These are phyloP conservation scores for Melangyna quadrimaculata DNA, from an alignment of 2,888 invertebrate genomes.

Conservation along the genomic window DNA sequence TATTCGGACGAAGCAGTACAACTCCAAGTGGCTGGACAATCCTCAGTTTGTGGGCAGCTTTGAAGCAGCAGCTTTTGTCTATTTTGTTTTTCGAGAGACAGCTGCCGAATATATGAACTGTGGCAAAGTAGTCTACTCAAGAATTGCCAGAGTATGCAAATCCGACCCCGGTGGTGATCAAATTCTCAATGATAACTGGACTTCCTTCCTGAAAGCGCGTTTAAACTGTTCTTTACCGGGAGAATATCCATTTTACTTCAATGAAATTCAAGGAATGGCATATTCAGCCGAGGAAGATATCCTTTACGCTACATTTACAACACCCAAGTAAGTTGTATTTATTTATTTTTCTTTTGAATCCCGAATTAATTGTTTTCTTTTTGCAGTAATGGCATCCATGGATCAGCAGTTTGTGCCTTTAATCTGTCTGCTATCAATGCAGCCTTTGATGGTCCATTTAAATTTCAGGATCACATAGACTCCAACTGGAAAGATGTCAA, in stretches of 20 bases:
- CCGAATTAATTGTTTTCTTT: constrained; percentile 23
- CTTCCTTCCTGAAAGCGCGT: constrained; percentile 93
- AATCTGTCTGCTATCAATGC: constrained; percentile 90
- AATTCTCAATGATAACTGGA: constrained; percentile 92
- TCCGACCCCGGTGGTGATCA: constrained; percentile 91
- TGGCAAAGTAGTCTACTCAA: constrained; percentile 94
- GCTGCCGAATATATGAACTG: constrained; percentile 97
- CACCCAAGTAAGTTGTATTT: constrained; percentile 84
- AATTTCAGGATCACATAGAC: constrained; percentile 89
- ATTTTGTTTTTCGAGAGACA: constrained; percentile 94
- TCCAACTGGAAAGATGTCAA: constrained; percentile 89
- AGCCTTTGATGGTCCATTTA: constrained; percentile 93
- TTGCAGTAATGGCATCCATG: constrained; percentile 90
- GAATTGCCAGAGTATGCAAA: constrained; percentile 95
- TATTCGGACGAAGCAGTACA: constrained; percentile 89
- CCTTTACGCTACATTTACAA: constrained; percentile 92
- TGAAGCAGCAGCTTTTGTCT: constrained; percentile 93
- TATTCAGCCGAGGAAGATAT: constrained; percentile 89
- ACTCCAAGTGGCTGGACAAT: constrained; percentile 94
- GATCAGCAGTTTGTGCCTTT: constrained; percentile 95
- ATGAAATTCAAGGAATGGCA: constrained; percentile 92
- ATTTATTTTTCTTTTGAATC: neutral
- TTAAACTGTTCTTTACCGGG: constrained; percentile 92
- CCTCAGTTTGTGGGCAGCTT: constrained; percentile 96
- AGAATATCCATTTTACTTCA: constrained; percentile 92